These are phyloP conservation scores for Daktulosphaira vitifoliae DNA, from an alignment of 1,140 invertebrate species.

Conservation along the genomic window DNA sequence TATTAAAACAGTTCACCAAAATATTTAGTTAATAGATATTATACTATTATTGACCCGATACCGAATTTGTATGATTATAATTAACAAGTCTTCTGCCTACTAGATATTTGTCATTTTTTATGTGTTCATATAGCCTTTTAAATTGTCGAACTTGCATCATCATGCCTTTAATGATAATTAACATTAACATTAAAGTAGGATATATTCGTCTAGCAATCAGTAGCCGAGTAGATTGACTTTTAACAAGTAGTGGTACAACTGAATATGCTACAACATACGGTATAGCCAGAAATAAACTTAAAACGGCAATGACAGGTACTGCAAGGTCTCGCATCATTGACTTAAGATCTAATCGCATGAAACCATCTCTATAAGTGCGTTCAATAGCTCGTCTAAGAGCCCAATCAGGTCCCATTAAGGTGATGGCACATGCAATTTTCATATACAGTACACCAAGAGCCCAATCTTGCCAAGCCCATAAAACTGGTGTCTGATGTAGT, in stretches of 20 bases:
- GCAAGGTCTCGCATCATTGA: slow-evolving; percentile 79
- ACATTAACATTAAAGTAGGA: slow-evolving; percentile 69
- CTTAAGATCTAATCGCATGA: slow-evolving; percentile 36
- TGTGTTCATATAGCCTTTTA: slow-evolving; percentile 90
- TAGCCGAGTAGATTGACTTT: slow-evolving; percentile 61
- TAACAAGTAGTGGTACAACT: slow-evolving; percentile 69
- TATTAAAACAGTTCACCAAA: slow-evolving; percentile 29
- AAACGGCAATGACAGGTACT: slow-evolving; percentile 72
- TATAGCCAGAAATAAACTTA: slow-evolving; percentile 68
- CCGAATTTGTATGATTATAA: slow-evolving; percentile 55
- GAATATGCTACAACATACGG: slow-evolving; percentile 83
- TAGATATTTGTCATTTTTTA: slow-evolving; percentile 98
- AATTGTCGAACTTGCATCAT: slow-evolving; percentile 65
- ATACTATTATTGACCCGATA: slow-evolving; percentile 5
- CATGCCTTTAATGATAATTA: slow-evolving; percentile 34
- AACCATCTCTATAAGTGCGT: slow-evolving; percentile 55
- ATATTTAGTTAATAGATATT: neutral
- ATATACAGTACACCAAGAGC: slow-evolving; percentile 92
- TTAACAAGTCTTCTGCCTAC: slow-evolving; percentile 91
- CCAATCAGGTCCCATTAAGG: slow-evolving; percentile 97
- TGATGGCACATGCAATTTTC: slow-evolving; percentile 93
- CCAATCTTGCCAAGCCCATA: slow-evolving; percentile 97
- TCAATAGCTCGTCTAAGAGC: slow-evolving; percentile 82
- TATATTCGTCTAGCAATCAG: slow-evolving; percentile 81
- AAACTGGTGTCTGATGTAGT: slow-evolving; percentile 84